Evolutionary conservation across 2,888 invertebrate species (phyloP), one percentile per base, ranked within the genome.

Genomic region (Yponomeuta cagnagella): DNA sequence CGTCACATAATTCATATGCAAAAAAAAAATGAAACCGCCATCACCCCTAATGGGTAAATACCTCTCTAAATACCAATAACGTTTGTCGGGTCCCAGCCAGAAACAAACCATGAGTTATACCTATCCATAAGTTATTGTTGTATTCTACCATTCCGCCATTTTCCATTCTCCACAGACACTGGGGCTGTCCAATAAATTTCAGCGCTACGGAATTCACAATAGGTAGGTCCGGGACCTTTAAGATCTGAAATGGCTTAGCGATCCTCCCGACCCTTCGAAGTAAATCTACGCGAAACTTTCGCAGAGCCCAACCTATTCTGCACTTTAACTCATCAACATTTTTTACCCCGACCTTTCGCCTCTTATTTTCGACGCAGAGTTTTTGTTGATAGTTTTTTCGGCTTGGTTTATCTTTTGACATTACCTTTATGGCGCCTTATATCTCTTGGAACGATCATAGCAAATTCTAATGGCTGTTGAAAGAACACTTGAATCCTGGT

Each of bases 21-120:
- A 72, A 78, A 78, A 74, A 78, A 83, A 81, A 78, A 78, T 58
- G 3, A 78, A 81, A 86, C 87, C 86, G 84, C 78, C 82, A 84
- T 83, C 58, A 80, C 79, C 84, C 84, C 81, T 87, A 89, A 89
- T 87, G 85, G 86, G 83, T 85, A 87, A 89, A 88, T 87, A 85
- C 79, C 79, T 43, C 85, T 70, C 83, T 90, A 90, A 92, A 92
- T 88, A 89, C 89, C 91, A 90, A 90, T 92, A 90, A 90, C 85
- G 90, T 85, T 89, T 90, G 91, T 90, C 90, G 88, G 87, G 82
- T 85, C 90, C 90, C 90, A 87, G 89, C 90, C 87, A 89, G 90
- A 92, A 92, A 92, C 92, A 92, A 92, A 92, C 90, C 89, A 82
- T 92, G 92, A 92, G 86, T 90, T 93, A 92, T 90, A 85, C 92